phyloP scores from a whole-genome alignment of 1,140 invertebrate genomes.

The Zophobas atratus region DNA sequence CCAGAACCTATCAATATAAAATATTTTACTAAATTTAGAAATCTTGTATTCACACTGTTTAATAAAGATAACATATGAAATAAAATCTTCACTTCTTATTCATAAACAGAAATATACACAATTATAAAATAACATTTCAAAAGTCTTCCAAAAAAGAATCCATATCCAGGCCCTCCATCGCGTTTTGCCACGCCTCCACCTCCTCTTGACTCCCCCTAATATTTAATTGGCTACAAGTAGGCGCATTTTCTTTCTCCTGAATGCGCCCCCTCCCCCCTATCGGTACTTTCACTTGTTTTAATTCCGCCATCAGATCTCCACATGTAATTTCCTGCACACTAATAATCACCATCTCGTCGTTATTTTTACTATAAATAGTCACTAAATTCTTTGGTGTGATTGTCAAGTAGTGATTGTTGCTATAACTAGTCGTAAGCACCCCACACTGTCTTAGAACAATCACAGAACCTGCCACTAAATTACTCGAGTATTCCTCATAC shows the following conservation, averaged over 20 bases:
- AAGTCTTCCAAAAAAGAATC: slow-evolving; percentile 30
- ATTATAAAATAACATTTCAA: slow-evolving; percentile 3
- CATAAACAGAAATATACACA: too few species aligned
- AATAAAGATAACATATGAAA: too few species aligned
- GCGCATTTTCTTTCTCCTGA: too few species aligned
- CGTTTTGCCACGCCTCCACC: background rate
- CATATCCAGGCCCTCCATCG: background rate
- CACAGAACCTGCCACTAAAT: slow-evolving; percentile 29
- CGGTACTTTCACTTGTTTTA: background rate
- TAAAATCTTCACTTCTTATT: too few species aligned
- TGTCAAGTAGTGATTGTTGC: slow-evolving; percentile 22
- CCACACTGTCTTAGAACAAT: slow-evolving; percentile 45
- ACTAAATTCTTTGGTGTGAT: slow-evolving; percentile 47
- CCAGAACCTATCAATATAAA: too few species aligned
- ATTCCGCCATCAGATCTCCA: background rate
- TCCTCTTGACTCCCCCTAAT: too few species aligned
- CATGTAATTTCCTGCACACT: slow-evolving; percentile 6
- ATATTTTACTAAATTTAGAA: too few species aligned
- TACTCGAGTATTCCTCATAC: slow-evolving; percentile 20
- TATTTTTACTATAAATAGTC: slow-evolving; percentile 26
- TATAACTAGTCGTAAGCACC: slow-evolving; percentile 26
- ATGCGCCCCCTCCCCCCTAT: background rate
- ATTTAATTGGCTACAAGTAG: too few species aligned
- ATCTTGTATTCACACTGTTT: too few species aligned
- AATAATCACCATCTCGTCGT: background rate